Percentiles rank a stretch among this genome's conserved stretches.
phyloP scores from a whole-genome alignment of 2,888 invertebrate genomes.

The Tuta absoluta region DNA sequence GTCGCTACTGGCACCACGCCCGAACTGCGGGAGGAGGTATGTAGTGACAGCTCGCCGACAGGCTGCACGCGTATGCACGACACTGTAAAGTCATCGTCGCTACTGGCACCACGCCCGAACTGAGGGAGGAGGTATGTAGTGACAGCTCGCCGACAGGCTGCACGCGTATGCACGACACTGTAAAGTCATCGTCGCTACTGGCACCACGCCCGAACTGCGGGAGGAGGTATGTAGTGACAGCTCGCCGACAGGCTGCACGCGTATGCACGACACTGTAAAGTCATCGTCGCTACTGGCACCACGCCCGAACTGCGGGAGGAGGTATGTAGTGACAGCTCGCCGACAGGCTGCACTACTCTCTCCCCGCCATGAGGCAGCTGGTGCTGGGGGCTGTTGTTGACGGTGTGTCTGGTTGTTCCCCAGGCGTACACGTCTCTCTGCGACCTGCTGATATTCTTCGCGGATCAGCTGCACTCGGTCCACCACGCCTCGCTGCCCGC shows the following conservation, averaged over 20 bases:
- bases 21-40: slow-evolving; percentile 86
- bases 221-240: no score
- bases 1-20: slow-evolving; percentile 54
- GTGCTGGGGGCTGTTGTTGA: no score
- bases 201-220: slow-evolving; percentile 78
- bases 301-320: slow-evolving; percentile 86
- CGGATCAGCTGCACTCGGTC: no score
- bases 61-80: slow-evolving; percentile 88
- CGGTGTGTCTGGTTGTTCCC: no score
- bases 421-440: no score
- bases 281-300: slow-evolving; percentile 40
- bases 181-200: slow-evolving; percentile 58
- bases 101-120: slow-evolving; percentile 71
- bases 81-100: slow-evolving; percentile 81
- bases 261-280: no score
- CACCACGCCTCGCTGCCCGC: no score
- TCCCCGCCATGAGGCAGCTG: no score
- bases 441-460: no score
- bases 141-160: slow-evolving; percentile 82
- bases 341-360: no score
- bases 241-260: no score
- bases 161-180: slow-evolving; percentile 88
- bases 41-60: slow-evolving; percentile 70
- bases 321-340: no score
- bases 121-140: slow-evolving; percentile 84